Evolutionary conservation across 2,113 vertebrate genomes (phyloP), one percentile per base, ranked within the genome.

Genomic region (Gasterosteus aculeatus): DNA sequence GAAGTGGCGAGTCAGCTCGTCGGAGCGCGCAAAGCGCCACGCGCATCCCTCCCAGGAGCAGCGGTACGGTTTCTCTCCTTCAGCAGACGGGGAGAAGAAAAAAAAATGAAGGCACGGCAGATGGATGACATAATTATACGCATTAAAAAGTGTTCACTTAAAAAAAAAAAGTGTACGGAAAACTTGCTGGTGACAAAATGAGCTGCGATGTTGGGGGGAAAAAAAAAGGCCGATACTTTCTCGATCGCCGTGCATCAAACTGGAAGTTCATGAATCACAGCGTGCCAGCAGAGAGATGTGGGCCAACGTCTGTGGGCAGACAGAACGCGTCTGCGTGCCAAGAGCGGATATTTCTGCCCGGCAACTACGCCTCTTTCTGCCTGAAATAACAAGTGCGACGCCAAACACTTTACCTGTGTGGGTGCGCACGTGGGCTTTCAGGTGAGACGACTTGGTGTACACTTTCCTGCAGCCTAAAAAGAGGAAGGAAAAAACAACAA

Each of bases 41-140:
- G 97, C 97, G 2, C 98, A 99, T 84, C 97, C 97, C 69, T 98
- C 97, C 97, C 97, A 99, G 0, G 95, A 97, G 91, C 98, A 99
- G 82, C 95, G 96, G 94, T 99, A 99, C 0, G 98, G 98, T 80
- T 98, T 99, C 91, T 99, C 98, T 78, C 98, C 98, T 98, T 91
- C 2, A 93, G 84, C 70, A 39, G 19, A 19, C 4, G 7, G 16
- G 18, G 10, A 16, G 77, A 59, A 56, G 3, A 33, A 26, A 49
- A 11, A 16, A 63, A 61, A 53, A 41, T 75, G 1, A 80, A 41
- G 10, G 18, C 9, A 44, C 2, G 0, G 18, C 33, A 65, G 41
- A 31, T 5, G 26, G 1, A 19, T 19, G 46, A 10, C 10, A 63
- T 26, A 19, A 57, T 18, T 11, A 53, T 44, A 22, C 3, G 44